Conservation (phyloP, 2,113 vertebrate genomes). For the Phrynocephalus versicolor region DNA sequence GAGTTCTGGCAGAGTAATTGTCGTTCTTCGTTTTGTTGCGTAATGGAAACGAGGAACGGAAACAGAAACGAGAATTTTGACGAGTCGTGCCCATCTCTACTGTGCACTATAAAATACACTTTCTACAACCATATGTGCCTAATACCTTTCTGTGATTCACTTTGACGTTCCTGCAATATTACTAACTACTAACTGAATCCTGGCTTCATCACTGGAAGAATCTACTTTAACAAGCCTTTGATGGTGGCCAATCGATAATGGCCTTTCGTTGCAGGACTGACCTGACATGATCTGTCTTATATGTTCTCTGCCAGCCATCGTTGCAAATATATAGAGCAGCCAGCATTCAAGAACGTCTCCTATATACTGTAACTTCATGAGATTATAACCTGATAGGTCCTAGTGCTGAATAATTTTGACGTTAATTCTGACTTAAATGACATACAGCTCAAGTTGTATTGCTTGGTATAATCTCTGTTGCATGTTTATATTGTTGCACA, state of each 20-base stretch:
- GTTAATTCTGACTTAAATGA: too few species aligned
- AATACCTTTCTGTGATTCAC: neutral
- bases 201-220: neutral
- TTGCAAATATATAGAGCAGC: constrained; percentile 28
- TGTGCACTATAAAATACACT: too few species aligned
- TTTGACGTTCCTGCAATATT: neutral
- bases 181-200: neutral
- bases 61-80: too few species aligned
- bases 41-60: too few species aligned
- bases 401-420: too few species aligned
- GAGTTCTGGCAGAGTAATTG: too few species aligned
- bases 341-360: constrained; percentile 42
- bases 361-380: constrained; percentile 61
- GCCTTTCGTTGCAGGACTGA: constrained; percentile 26
- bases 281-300: constrained; percentile 41
- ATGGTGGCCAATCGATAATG: neutral
- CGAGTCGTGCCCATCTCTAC: too few species aligned
- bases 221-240: neutral
- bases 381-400: neutral
- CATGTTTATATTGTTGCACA: too few species aligned
- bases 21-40: too few species aligned
- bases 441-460: too few species aligned
- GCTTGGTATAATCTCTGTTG: too few species aligned
- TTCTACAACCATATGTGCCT: neutral
- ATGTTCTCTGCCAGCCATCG: constrained; percentile 22